Conservation (phyloP, 2,113 vertebrate genomes). For the Prunella fulvescens region DNA sequence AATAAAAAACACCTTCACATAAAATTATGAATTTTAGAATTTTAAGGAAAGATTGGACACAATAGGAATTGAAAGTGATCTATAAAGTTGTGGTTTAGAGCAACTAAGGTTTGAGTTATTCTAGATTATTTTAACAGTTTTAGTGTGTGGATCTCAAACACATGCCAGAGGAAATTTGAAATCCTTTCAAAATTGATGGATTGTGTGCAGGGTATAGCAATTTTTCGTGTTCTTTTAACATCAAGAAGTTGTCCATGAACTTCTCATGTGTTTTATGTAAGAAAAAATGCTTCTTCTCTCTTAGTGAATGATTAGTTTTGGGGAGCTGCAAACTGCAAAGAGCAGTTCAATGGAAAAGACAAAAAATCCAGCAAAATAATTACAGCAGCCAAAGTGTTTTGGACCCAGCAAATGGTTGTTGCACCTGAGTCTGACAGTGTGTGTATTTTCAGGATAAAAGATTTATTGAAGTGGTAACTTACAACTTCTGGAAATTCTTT, state of each 20-base stretch:
- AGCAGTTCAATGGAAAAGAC: background rate
- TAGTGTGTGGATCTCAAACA: background rate
- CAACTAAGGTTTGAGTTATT: background rate
- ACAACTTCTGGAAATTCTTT: background rate
- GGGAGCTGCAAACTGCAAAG: background rate
- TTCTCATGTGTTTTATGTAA: background rate
- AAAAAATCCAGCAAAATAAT: background rate
- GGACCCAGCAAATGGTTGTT: background rate
- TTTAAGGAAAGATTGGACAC: background rate
- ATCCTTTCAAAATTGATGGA: background rate
- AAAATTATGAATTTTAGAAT: background rate
- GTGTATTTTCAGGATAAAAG: background rate
- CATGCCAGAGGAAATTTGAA: background rate
- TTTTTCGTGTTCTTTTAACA: background rate
- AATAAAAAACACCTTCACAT: background rate
- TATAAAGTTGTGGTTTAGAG: background rate
- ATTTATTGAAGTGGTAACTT: background rate
- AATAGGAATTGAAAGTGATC: background rate
- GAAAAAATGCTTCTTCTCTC: background rate
- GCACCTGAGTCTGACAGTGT: background rate
- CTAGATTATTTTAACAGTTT: background rate
- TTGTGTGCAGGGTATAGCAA: background rate
- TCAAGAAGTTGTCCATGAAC: background rate
- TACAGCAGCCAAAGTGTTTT: background rate
- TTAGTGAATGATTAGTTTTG: background rate